Conservation (phyloP, 2,888 invertebrate genomes). For the Ferdinandea cuprea region DNA sequence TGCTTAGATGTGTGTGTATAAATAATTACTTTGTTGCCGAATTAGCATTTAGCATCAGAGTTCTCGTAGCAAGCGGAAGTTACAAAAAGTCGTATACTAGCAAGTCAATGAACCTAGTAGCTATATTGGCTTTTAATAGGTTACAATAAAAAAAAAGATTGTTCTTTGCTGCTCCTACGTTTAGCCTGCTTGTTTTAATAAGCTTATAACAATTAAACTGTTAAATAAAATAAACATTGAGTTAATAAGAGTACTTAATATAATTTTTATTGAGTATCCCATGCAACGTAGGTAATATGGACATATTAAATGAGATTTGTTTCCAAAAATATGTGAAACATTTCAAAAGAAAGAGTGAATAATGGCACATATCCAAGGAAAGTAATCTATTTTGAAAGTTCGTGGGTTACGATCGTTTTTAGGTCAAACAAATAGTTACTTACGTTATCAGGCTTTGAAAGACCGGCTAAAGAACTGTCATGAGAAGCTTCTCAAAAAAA, state of each 20-base stretch:
- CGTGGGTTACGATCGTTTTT: too few relatives aligned
- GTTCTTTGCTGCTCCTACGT: slow-evolving; percentile 1
- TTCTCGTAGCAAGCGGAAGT: not conserved
- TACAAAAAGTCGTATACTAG: not conserved
- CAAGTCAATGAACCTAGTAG: not conserved
- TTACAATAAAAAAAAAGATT: not conserved
- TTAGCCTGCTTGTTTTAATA: slow-evolving; percentile 39
- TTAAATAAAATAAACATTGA: slow-evolving; percentile 49
- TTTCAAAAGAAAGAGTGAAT: too few relatives aligned
- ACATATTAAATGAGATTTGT: too few relatives aligned
- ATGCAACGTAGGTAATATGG: too few relatives aligned
- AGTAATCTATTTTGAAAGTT: too few relatives aligned
- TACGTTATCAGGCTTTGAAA: too few relatives aligned
- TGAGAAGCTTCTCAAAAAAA: too few relatives aligned
- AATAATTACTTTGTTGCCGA: not conserved
- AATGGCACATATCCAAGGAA: too few relatives aligned
- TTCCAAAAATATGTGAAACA: too few relatives aligned
- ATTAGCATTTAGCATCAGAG: not conserved
- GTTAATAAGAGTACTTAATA: not conserved
- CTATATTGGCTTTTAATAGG: not conserved
- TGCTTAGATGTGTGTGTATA: not conserved
- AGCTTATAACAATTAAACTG: slow-evolving; percentile 54
- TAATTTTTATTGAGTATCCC: too few relatives aligned
- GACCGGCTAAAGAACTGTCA: too few relatives aligned
- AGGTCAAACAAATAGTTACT: too few relatives aligned